Evolutionary conservation across 1,140 invertebrate species (phyloP), one percentile per base, ranked within the genome.

Genomic region (Magallana gigas): DNA sequence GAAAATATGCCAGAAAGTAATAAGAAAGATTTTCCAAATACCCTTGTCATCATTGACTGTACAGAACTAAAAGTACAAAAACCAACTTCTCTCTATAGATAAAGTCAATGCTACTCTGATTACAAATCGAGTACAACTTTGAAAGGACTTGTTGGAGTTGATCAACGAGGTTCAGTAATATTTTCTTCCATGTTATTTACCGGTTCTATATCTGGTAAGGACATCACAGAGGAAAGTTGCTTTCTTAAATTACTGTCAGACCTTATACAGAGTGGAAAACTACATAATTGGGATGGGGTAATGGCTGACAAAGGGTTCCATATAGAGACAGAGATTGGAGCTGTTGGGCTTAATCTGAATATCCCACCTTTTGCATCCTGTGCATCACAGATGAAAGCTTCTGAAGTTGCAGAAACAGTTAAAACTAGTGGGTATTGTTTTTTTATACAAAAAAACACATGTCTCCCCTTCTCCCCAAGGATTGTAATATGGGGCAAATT

Each of bases 81-180:
- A 81, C 57, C 71, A 82, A 62, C 29, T 23, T 23, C 23, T 23
- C 23, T 23, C 23, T 0, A 23, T 23, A 23, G 23, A 23, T 0
- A 23, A 23, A 23, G 85, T 58, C 88, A 91, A 82, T 85, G 56
- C 48, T 90, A 90, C 83, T 89, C 88, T 8, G 88, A 91, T 59
- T 90, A 91, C 58, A 91, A 91, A 36, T 90, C 89, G 4, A 48
- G 57, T 2, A 89, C 85, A n/a, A 91, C 91, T 23, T 82, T 91
- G 18, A 91, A 90, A 82, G 85, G 83, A n/a, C 57, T 89, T 0
- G 87, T 90, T 60, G 90, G 85, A 14, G 68, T 87, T 80, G 91
- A 90, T 60, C 89, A 87, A 11, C 81, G 88, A 82, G 91, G 88
- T 36, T 87, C 86, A 9, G 64, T 89, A 7, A 90, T 84, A 56